phyloP scores from a whole-genome alignment of 64 coral and sea anemone genomes.

The Montipora cactus region DNA sequence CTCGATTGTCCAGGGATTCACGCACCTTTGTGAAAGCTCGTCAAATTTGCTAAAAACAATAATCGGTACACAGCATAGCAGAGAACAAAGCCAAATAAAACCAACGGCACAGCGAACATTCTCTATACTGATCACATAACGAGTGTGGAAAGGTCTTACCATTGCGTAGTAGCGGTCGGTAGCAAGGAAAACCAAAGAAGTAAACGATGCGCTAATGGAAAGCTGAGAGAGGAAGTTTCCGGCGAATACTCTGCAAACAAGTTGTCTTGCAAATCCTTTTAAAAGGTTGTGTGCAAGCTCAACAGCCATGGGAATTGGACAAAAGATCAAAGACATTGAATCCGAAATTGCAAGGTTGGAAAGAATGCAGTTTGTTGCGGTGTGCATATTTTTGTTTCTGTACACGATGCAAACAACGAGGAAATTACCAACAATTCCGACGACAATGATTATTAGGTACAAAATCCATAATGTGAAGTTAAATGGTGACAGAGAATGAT shows the following conservation, averaged over 20 bases:
- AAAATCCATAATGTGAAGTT: neutral
- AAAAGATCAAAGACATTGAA: slow-evolving; percentile 28
- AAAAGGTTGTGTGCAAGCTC: neutral
- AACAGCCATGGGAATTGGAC: slow-evolving; percentile 34
- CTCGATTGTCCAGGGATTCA: slow-evolving; percentile 13
- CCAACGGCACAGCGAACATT: neutral
- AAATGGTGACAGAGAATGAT: slow-evolving; percentile 4
- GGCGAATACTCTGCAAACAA: slow-evolving; percentile 60
- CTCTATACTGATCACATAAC: neutral
- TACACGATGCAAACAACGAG: slow-evolving; percentile 58
- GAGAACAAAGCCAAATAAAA: slow-evolving; percentile 13
- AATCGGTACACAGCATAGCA: slow-evolving; percentile 9
- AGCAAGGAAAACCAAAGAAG: slow-evolving; percentile 25
- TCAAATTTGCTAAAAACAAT: slow-evolving; percentile 17
- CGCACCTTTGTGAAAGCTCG: neutral
- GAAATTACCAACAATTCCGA: slow-evolving; percentile 58
- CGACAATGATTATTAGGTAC: slow-evolving; percentile 5
- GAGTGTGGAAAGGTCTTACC: slow-evolving; percentile 6
- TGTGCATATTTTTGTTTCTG: slow-evolving; percentile 54
- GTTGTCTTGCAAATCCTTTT: slow-evolving; percentile 2
- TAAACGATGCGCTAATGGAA: slow-evolving; percentile 11
- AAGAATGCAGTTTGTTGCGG: slow-evolving; percentile 71
- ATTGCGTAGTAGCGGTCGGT: slow-evolving; percentile 38
- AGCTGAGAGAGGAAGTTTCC: slow-evolving; percentile 11
- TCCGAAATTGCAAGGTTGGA: slow-evolving; percentile 65